Conservation (phyloP, 2,797 vertebrate species). For the Sphenodon punctatus region DNA sequence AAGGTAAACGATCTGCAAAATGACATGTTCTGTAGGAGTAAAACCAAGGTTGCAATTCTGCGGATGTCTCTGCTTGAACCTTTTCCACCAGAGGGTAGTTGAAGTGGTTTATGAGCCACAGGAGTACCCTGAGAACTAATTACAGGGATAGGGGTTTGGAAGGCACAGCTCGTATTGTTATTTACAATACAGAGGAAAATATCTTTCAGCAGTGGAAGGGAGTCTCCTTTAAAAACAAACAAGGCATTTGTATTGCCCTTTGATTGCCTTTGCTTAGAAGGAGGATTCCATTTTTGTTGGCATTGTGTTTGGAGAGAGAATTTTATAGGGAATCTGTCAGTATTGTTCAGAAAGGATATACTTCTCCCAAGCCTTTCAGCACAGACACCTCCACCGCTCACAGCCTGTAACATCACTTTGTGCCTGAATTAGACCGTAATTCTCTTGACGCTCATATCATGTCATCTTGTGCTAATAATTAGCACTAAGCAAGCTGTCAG, state of each 20-base stretch:
- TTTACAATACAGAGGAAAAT: not conserved
- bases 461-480: not conserved
- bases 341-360: not conserved
- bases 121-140: not conserved
- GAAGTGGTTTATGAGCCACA: not conserved
- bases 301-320: not conserved
- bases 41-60: not conserved
- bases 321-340: not conserved
- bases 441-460: not conserved
- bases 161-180: not conserved
- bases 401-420: not conserved
- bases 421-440: not conserved
- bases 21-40: accelerated
- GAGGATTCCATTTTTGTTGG: not conserved
- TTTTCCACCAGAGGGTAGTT: not conserved
- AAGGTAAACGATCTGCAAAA: not conserved
- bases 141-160: not conserved
- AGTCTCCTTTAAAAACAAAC: not conserved
- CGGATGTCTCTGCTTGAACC: not conserved
- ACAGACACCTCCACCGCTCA: accelerated
- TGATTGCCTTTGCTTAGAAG: not conserved
- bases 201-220: not conserved
- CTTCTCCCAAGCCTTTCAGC: not conserved
- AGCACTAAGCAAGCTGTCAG: not conserved
- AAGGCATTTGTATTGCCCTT: accelerated